Evolutionary conservation across 2,888 invertebrate species (phyloP), one percentile per base, ranked within the genome.

Genomic region (Meta bourneti): DNA sequence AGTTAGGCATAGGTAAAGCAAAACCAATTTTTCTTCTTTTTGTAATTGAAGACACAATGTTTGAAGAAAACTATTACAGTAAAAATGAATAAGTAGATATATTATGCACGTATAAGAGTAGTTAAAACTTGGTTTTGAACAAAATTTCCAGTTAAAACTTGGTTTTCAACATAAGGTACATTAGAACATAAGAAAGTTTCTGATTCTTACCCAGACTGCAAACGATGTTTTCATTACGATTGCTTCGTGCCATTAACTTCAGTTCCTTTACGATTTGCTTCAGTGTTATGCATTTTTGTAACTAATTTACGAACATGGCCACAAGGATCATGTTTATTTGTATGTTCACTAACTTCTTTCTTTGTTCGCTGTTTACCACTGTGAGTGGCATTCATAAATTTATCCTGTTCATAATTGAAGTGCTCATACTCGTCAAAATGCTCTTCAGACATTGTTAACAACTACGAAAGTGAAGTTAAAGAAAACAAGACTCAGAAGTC

Each of bases 301-400:
- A 97, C 96, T 94, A 98, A 97, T 96, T 99, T 99, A 95, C 98
- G 97, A 85, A 98, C 97, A 96, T 99, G 98, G 94, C 98, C 98
- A 94, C 96, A 97, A 93, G 98, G 98, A 95, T 98, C 98, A 95
- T 96, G 96, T 95, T 98, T 98, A 95, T 98, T 98, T 74, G 98
- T 98, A 95, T 98, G 98, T 94, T 97, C 97, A 94, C 96, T 96
- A 77, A 97, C 98, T 95, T 98, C 98, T 95, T 97, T 97, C 96
- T 98, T 98, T 92, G 97, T 96, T 93, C 98, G 96, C 94, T 98
- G 97, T 95, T 98, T 98, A 93, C 98, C 98, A 94, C 98, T 97
- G 95, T 98, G 97, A 49, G 97, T 97, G 75, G 97, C 96, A 95
- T 97, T 97, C 93, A 98, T 96, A 95, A 97, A 97, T 95, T 98